A percentile compares a stretch with the other conserved stretches of the same genome.
Conservation (phyloP, 2,888 invertebrate species). For the Drosophila sordidula region DNA sequence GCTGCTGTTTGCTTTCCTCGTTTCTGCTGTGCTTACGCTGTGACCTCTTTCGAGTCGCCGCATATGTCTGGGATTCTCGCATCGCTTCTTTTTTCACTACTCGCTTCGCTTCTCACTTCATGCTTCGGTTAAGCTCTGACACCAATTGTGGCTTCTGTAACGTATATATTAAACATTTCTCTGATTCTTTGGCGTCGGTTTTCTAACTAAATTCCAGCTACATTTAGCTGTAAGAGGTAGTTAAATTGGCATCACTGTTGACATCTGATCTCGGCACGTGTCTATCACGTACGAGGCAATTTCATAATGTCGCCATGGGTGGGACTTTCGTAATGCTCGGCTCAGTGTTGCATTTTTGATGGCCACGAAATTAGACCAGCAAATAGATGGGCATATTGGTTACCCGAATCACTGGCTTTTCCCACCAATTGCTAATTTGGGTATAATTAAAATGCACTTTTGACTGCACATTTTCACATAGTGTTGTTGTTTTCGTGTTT, state of each 20-base stretch:
- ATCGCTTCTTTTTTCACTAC: background rate
- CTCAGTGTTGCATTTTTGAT: conserved; percentile 31
- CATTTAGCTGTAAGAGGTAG: background rate
- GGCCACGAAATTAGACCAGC: conserved; percentile 22
- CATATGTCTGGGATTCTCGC: background rate
- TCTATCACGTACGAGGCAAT: conserved; percentile 27
- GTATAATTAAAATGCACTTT: conserved; percentile 54
- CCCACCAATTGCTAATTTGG: conserved; percentile 27
- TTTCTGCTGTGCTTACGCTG: background rate
- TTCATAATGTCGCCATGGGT: conserved; percentile 33
- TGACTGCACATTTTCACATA: too few species aligned
- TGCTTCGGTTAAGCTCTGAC: background rate
- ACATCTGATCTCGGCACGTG: conserved; percentile 25
- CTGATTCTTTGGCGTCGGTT: background rate
- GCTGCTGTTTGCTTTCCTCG: conserved; percentile 1
- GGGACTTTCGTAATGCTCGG: background rate
- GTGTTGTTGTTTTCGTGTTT: conserved; percentile 1
- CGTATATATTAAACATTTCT: background rate
- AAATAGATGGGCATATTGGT: conserved; percentile 18
- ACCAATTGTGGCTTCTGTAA: background rate
- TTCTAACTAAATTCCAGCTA: background rate
- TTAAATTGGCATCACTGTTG: conserved; percentile 18
- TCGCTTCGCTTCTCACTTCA: background rate
- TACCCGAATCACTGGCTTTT: conserved; percentile 10
- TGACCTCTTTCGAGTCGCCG: conserved; percentile 10